Evolutionary conservation across 2,888 invertebrate species (phyloP).

Genomic region (Acanthacorydalis orientalis): DNA sequence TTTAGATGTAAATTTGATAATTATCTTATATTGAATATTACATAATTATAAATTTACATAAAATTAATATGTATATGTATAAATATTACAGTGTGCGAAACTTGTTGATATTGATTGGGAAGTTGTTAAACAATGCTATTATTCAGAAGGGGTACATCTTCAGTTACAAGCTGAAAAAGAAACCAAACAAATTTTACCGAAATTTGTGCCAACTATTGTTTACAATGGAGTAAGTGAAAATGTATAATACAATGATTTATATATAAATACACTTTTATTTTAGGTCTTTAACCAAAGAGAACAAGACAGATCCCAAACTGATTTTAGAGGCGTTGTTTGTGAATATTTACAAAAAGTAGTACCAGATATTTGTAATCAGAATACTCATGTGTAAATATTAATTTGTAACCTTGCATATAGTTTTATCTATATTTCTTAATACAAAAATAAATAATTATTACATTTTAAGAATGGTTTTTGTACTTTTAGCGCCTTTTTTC

Average conservation of each 20-base stretch:
- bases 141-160: conserved; percentile 24
- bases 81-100: conserved; percentile 25
- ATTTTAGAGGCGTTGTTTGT: conserved; percentile 28
- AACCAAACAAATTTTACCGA: conserved; percentile 26
- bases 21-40: too few relatives aligned
- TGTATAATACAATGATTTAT: neutral
- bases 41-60: too few relatives aligned
- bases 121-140: conserved; percentile 24
- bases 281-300: conserved; percentile 25
- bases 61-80: too few relatives aligned
- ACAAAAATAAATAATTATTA: neutral
- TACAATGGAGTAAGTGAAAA: conserved; percentile 28
- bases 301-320: conserved; percentile 25
- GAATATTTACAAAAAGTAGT: conserved; percentile 11
- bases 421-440: neutral
- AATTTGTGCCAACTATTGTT: conserved; percentile 34
- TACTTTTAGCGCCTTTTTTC: too few relatives aligned
- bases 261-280: conserved; percentile 9
- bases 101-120: conserved; percentile 22
- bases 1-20: too few relatives aligned
- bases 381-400: neutral
- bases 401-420: neutral
- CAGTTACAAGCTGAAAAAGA: conserved; percentile 32
- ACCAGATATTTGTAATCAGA: conserved; percentile 12
- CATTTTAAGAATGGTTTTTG: neutral